Base-by-base conservation (phyloP, 2,113 vertebrate genomes). In the Crotophaga sulcirostris region DNA sequence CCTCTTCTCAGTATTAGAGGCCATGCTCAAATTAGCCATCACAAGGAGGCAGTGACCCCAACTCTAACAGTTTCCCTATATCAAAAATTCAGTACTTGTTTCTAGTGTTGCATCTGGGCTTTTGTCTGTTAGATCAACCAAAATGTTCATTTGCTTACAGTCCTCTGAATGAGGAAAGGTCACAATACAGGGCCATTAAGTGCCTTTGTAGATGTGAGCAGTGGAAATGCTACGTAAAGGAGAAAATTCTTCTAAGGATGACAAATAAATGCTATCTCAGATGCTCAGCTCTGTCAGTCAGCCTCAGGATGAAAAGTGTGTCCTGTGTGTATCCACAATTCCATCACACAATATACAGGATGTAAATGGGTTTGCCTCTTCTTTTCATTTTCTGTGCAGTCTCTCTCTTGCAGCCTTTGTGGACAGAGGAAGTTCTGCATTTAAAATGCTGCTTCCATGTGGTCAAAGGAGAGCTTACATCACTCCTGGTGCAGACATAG, bases 21-120 rank as follows among this genome's bases (percentile, higher is more conserved):
- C 59, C 17, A 5, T 28, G 17, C 26, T 88, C 54, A 83, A 47
- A 62, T 45, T 21, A 49, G 47, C 70, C 44, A 16, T 38, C 28
- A 10, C 0, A 3, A 52, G 2, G 6, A 49, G 33, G 16, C 29
- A 9, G 16, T 2, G 23, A 93, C 45, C 49, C 11, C 11, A n/a
- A 74, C 31, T 14, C 31, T 10, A 15, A 42, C 21, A 18, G 40
- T 54, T 87, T 52, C 47, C 25, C 63, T 70, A 25, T 56, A n/a
- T 47, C 52, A 85, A 9, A 89, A 75, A 77, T 11, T 19, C 49
- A 12, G 5, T 52, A 16, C 59, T 84, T 82, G 45, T 94, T 89
- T 51, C 59, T 44, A 73, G 52, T 16, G 25, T 33, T 64, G 44
- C 31, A 25, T 42, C 63, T 56, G 47, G 54, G 54, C 56, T 89